A percentile compares a stretch with the other conserved stretches of the same genome.
Evolutionary conservation across 2,888 invertebrate species (phyloP).

Genomic region (Lutraria lutraria): DNA sequence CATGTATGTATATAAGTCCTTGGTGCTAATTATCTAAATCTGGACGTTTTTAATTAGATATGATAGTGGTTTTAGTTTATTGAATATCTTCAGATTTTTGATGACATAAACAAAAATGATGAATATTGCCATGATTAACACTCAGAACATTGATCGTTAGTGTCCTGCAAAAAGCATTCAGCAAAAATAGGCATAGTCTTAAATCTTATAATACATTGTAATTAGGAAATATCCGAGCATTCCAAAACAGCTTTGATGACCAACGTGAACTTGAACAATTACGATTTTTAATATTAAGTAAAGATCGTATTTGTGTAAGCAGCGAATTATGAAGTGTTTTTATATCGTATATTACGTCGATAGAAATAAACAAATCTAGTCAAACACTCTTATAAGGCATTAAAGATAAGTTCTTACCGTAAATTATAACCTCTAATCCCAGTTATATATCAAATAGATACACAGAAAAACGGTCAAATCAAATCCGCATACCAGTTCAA

Average conservation of each 20-base stretch:
- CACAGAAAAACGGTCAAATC: slow-evolving; percentile 2
- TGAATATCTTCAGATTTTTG: too few relatives aligned
- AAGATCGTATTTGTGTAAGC: neutral
- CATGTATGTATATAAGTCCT: too few relatives aligned
- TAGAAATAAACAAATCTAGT: slow-evolving; percentile 1
- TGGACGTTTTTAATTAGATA: too few relatives aligned
- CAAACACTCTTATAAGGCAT: slow-evolving; percentile 17
- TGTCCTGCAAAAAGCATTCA: neutral
- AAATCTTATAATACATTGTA: neutral
- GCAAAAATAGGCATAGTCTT: neutral
- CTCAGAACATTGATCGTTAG: too few relatives aligned
- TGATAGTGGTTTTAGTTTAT: too few relatives aligned
- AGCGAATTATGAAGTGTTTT: neutral
- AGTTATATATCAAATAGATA: slow-evolving; percentile 15
- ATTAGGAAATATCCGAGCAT: slow-evolving; percentile 2
- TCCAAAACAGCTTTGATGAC: slow-evolving; percentile 17
- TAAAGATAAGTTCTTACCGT: slow-evolving; percentile 9
- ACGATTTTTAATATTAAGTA: neutral
- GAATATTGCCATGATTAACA: too few relatives aligned
- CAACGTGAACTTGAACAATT: neutral
- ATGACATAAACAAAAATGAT: too few relatives aligned
- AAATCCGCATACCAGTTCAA: neutral
- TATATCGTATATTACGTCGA: neutral
- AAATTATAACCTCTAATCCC: neutral
- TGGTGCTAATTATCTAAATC: too few relatives aligned